A percentile compares a stretch with the other conserved stretches of the same genome.
Evolutionary conservation across 2,888 invertebrate species (phyloP).

Genomic region (Hydrotaea diabolus): DNA sequence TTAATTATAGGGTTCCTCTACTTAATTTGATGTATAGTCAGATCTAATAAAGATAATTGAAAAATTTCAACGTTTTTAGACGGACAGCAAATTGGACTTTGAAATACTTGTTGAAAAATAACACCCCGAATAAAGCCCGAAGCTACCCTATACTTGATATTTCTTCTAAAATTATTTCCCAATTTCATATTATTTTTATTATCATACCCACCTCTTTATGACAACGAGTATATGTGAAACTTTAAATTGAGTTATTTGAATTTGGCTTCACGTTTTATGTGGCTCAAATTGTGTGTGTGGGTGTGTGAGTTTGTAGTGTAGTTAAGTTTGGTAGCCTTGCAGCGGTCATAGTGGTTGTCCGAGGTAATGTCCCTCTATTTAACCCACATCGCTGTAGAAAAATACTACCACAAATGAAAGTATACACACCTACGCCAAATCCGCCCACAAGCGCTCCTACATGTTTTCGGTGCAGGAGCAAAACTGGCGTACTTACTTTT

Average conservation of each 20-base stretch:
- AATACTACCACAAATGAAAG: neutral
- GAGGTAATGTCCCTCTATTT: neutral
- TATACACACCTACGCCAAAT: no score
- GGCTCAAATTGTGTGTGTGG: neutral
- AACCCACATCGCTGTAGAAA: neutral
- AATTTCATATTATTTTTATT: no score
- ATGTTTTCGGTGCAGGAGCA: neutral
- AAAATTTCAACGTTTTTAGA: neutral
- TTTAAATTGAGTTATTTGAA: slow-evolving; percentile 58
- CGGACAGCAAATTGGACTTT: no score
- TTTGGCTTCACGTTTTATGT: slow-evolving; percentile 24
- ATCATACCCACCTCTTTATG: slow-evolving; percentile 6
- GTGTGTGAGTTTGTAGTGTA: slow-evolving; percentile 14
- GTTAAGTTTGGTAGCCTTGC: slow-evolving; percentile 19
- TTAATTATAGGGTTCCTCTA: neutral
- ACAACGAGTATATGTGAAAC: slow-evolving; percentile 42
- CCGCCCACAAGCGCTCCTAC: no score
- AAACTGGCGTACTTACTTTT: slow-evolving; percentile 70
- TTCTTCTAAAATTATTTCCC: no score
- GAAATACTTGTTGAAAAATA: no score
- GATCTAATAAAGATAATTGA: neutral
- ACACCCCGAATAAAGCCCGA: no score
- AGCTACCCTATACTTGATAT: no score
- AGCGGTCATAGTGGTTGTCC: neutral
- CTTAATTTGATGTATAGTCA: neutral